A percentile compares a stretch with the other conserved stretches of the same genome.
Evolutionary conservation across 92 coral and sea anemone genomes (phyloP).

Genomic region (Diadumene lineata): DNA sequence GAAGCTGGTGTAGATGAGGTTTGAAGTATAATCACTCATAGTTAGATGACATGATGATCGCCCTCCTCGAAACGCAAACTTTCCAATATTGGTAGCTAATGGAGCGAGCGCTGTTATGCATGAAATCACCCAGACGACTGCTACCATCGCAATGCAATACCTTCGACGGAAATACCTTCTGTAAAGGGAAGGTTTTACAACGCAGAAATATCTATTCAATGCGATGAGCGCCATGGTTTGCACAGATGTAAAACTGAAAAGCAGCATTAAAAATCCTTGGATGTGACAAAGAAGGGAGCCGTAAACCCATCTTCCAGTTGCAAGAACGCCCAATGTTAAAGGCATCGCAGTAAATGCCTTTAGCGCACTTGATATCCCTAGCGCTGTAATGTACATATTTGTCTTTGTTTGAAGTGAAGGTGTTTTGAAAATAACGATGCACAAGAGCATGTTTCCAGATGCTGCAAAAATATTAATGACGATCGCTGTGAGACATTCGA

Average conservation of each 20-base stretch:
- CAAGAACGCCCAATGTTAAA: conserved; percentile 17
- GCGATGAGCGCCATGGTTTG: conserved; percentile 22
- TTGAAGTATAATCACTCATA: conserved; percentile 29
- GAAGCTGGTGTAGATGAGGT: conserved; percentile 55
- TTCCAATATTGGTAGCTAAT: conserved; percentile 49
- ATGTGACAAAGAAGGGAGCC: conserved; percentile 21
- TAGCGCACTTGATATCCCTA: conserved; percentile 25
- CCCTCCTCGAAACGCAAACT: conserved; percentile 50
- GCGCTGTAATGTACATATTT: conserved; percentile 18
- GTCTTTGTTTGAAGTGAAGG: conserved; percentile 42
- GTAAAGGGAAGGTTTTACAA: conserved; percentile 15
- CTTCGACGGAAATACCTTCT: conserved; percentile 16
- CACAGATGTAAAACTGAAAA: conserved; percentile 14
- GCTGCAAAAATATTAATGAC: conserved; percentile 14
- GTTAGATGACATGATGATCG: conserved; percentile 59
- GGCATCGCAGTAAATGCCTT: conserved; percentile 42
- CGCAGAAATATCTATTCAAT: conserved; percentile 30
- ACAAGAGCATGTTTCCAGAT: conserved; percentile 24
- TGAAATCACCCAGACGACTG: conserved; percentile 18
- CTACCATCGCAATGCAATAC: conserved; percentile 13
- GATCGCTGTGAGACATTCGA: conserved; percentile 20
- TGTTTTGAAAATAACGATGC: conserved; percentile 24
- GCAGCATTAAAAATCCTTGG: conserved; percentile 22
- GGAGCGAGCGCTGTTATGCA: conserved; percentile 8
- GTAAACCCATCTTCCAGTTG: conserved; percentile 23